phyloP scores from a whole-genome alignment of 2,888 invertebrate species.

The Lepidochitona cinerea region DNA sequence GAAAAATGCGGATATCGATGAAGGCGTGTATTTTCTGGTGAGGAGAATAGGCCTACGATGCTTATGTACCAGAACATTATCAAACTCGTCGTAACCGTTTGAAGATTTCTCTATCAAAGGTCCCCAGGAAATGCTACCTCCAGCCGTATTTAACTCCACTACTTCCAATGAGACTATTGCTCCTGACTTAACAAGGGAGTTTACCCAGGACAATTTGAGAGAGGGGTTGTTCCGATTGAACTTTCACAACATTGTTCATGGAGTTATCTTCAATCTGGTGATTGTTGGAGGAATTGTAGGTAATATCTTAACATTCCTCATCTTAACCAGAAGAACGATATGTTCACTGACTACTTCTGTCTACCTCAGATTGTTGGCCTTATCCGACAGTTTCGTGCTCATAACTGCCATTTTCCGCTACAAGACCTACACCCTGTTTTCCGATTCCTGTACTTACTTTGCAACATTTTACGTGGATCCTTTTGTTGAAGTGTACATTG shows the following conservation, averaged over 20 bases:
- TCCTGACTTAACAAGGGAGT: too few relatives aligned
- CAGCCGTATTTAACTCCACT: too few relatives aligned
- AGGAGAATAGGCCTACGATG: too few relatives aligned
- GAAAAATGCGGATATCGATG: too few relatives aligned
- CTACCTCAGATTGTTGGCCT: constrained; percentile 42
- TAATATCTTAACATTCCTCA: constrained; percentile 41
- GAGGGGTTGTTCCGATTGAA: background rate
- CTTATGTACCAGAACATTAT: too few relatives aligned
- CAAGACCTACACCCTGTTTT: constrained; percentile 40
- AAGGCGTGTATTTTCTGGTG: too few relatives aligned
- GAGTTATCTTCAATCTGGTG: constrained; percentile 38
- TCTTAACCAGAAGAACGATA: constrained; percentile 41
- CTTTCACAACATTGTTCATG: constrained; percentile 14
- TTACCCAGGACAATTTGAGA: background rate
- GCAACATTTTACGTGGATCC: constrained; percentile 33
- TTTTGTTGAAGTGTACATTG: constrained; percentile 40
- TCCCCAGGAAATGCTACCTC: too few relatives aligned
- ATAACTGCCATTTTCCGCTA: constrained; percentile 47
- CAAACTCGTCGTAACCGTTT: too few relatives aligned
- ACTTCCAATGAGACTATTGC: too few relatives aligned
- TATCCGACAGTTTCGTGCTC: constrained; percentile 45
- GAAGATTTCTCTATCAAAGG: too few relatives aligned
- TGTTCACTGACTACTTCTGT: constrained; percentile 41
- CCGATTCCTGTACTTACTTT: constrained; percentile 6
- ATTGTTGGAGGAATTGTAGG: constrained; percentile 42